A percentile compares a stretch with the other conserved stretches of the same genome.
These are phyloP conservation scores for Gibbula magus DNA, from an alignment of 2,888 invertebrate species.

Conservation along the genomic window DNA sequence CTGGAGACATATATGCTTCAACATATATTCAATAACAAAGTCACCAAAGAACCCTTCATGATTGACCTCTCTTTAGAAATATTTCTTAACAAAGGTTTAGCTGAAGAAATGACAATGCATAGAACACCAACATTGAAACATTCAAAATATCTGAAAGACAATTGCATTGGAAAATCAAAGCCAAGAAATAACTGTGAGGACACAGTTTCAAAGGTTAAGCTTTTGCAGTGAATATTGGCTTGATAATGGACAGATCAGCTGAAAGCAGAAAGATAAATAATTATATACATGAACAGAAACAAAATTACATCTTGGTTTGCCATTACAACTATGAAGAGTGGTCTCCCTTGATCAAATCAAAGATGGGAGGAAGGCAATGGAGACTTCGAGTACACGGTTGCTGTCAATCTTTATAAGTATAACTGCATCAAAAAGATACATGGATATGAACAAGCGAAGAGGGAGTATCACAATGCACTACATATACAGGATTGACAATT, in stretches of 20 bases:
- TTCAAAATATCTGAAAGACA: too few relatives aligned
- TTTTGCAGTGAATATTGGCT: background rate
- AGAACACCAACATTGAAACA: too few relatives aligned
- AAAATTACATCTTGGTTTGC: slow-evolving; percentile 12
- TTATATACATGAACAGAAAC: slow-evolving; percentile 8
- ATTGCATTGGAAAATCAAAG: too few relatives aligned
- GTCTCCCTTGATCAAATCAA: background rate
- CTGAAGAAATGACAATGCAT: too few relatives aligned
- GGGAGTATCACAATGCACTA: slow-evolving; percentile 19
- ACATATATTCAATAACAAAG: too few relatives aligned
- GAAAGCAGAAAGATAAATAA: background rate
- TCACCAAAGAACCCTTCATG: too few relatives aligned
- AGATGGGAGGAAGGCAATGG: background rate
- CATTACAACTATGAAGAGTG: background rate
- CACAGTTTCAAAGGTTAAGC: background rate
- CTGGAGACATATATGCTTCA: too few relatives aligned
- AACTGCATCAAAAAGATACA: slow-evolving; percentile 5
- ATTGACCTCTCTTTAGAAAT: too few relatives aligned
- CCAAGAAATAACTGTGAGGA: too few relatives aligned
- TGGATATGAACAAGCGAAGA: slow-evolving; percentile 3
- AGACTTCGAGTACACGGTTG: background rate
- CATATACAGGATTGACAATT: slow-evolving; percentile 12
- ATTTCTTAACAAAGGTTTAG: too few relatives aligned
- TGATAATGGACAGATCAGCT: background rate
- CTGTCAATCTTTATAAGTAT: background rate